Conservation (phyloP, 2,113 vertebrate species). For the Odocoileus virginianus region DNA sequence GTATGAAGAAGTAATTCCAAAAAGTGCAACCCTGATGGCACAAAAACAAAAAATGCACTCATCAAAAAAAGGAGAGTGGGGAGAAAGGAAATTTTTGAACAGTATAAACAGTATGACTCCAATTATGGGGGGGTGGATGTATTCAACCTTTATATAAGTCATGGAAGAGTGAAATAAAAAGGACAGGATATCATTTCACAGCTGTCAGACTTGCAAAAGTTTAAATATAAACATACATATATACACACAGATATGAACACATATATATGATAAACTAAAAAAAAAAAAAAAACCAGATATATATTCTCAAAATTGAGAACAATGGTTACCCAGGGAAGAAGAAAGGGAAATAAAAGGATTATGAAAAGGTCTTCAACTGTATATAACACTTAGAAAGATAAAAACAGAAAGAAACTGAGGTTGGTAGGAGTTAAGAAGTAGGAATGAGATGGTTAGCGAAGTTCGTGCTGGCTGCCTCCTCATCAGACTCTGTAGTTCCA, state of each 20-base stretch:
- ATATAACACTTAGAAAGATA: background rate
- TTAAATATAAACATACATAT: background rate
- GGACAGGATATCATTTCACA: background rate
- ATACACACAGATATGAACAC: background rate
- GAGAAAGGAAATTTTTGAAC: background rate
- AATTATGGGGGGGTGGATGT: background rate
- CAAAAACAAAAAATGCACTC: background rate
- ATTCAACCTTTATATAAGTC: background rate
- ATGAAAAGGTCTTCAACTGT: background rate
- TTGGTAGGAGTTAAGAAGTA: background rate
- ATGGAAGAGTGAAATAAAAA: background rate
- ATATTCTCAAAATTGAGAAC: background rate
- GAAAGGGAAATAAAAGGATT: background rate
- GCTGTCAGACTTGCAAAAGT: background rate
- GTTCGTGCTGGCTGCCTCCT: background rate
- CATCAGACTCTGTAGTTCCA: background rate
- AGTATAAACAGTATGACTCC: background rate
- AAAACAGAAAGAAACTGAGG: background rate
- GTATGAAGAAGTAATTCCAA: background rate
- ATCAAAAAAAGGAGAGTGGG: background rate
- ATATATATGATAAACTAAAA: background rate
- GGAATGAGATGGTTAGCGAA: background rate
- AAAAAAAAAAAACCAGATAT: background rate
- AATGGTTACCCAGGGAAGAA: background rate
- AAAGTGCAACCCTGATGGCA: background rate